Evolutionary conservation across 1,140 invertebrate species (phyloP).

Genomic region (Bombus haemorrhoidalis): DNA sequence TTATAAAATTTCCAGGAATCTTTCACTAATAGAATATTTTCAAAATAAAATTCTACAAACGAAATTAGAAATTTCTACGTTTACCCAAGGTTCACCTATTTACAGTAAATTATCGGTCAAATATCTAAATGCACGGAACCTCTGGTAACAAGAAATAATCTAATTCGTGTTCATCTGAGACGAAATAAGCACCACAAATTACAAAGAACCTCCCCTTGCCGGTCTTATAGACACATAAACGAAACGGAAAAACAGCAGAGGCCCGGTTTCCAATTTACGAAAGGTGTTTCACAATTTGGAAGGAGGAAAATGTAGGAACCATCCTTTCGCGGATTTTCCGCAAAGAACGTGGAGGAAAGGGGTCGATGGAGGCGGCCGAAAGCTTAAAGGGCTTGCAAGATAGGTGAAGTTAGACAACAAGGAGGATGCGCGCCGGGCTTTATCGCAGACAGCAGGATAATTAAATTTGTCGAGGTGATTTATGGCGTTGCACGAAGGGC

Average conservation of each 20-base stretch:
- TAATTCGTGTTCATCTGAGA: background rate
- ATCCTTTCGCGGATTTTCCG: constrained; percentile 46
- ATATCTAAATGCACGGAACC: background rate
- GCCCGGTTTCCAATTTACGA: constrained; percentile 5
- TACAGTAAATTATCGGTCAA: background rate
- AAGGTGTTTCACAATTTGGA: constrained; percentile 19
- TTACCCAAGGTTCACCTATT: no score
- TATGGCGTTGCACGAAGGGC: constrained; percentile 75
- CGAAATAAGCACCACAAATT: background rate
- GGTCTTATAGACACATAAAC: no score
- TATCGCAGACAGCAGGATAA: constrained; percentile 84
- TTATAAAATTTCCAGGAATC: no score
- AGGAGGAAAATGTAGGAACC: background rate
- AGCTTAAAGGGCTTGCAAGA: constrained; percentile 71
- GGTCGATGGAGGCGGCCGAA: constrained; percentile 62
- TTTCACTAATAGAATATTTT: no score
- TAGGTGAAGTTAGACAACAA: constrained; percentile 75
- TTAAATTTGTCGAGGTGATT: constrained; percentile 85
- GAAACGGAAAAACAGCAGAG: background rate
- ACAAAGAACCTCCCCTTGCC: background rate
- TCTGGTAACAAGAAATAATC: background rate
- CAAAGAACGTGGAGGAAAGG: constrained; percentile 21
- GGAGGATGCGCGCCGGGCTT: constrained; percentile 77
- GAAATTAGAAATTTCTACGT: no score
- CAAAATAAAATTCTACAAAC: no score